Evolutionary conservation across 1,140 invertebrate species (phyloP), one percentile per base, ranked within the genome.

Genomic region (Lysiphlebus fabarum): DNA sequence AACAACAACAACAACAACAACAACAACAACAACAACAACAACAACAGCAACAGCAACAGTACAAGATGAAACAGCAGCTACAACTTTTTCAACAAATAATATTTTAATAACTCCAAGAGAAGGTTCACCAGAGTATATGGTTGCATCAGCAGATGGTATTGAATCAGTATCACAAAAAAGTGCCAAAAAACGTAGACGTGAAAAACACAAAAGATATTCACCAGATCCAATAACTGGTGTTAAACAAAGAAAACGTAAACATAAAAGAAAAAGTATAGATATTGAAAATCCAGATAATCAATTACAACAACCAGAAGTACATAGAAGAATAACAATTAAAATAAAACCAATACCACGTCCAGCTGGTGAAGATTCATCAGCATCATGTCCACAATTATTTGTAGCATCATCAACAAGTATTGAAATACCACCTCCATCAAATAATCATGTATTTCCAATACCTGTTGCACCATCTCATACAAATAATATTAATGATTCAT

Each of bases 311-410:
- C 84, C 68, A 47, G 82, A 70, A 77, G 77, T 72, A 58, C 86
- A 86, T 80, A 85, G 85, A 59, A 85, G 87, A 71, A 91, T 91
- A 37, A 89, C 86, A 38, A 89, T 90, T 58, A 90, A 89, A 78
- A 91, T 92, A 50, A 92, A 91, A 71, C 87, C 90, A 1, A 86
- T 92, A 65, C 90, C 90, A 7, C 81, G 90, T 65, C 89, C 89
- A 1, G 88, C 88, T 53, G 88, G 86, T 7, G 85, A 87, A 33
- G 73, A 82, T 12, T 83, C 80, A 4, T 82, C 82, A 0, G 78
- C 79, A 45, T 79, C 81, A 5, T 82, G 85, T 63, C 86, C 86
- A 0, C 86, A 88, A 70, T 83, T 88, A 80, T 88, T 88, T 67
- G 85, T 87, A 59, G 86, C 87, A 1, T 85, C 86, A 0, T 87